Evolutionary conservation across 2,797 vertebrate species (phyloP).

Genomic region (Lemur catta): DNA sequence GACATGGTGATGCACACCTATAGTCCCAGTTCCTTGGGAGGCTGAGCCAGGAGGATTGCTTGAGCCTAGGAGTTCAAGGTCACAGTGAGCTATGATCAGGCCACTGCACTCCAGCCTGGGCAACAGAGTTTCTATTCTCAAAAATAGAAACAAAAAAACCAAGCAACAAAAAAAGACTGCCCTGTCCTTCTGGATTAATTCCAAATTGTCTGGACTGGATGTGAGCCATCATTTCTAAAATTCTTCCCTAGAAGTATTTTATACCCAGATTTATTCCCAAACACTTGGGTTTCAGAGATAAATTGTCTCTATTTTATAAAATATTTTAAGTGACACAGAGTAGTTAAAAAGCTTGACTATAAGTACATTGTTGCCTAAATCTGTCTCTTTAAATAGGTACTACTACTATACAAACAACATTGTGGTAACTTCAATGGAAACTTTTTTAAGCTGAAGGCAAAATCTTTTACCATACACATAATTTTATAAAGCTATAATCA

Average conservation of each 20-base stretch:
- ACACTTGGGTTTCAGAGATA: background rate
- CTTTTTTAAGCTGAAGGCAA: background rate
- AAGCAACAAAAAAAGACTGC: background rate
- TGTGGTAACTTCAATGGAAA: background rate
- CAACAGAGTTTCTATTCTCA: background rate
- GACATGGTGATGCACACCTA: background rate
- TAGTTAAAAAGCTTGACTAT: background rate
- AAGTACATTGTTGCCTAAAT: background rate
- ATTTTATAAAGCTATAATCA: background rate
- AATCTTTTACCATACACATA: background rate
- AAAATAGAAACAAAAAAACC: background rate
- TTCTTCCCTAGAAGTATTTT: background rate
- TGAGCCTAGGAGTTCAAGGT: background rate
- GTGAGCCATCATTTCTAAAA: background rate
- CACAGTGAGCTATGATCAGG: background rate
- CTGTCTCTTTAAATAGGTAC: background rate
- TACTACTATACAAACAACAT: background rate
- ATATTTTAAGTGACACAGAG: background rate
- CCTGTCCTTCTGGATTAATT: background rate
- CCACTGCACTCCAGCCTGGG: background rate
- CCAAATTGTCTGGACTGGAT: background rate
- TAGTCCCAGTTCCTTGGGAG: background rate
- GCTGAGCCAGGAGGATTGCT: background rate
- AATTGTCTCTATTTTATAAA: conserved; percentile 23
- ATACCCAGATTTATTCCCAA: background rate